These are phyloP conservation scores for Sardina pilchardus DNA, from an alignment of 2,113 vertebrate species.

Conservation along the genomic window DNA sequence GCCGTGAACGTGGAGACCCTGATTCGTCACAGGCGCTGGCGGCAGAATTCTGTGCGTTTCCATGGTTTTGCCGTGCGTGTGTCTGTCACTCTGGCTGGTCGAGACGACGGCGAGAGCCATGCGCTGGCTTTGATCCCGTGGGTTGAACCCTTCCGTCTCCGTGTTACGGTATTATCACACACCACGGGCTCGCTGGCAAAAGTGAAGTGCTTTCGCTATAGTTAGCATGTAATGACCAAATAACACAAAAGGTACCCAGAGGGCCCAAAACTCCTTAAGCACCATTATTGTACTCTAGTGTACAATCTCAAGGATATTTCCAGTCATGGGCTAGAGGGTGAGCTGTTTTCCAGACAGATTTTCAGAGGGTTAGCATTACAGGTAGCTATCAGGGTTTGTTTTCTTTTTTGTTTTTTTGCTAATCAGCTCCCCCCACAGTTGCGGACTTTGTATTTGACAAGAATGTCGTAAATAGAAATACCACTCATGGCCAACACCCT, in stretches of 20 bases:
- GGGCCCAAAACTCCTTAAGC: background rate
- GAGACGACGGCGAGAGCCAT: constrained; percentile 40
- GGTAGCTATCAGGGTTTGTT: no score
- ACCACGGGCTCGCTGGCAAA: background rate
- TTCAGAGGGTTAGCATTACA: background rate
- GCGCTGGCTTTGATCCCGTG: constrained; percentile 34
- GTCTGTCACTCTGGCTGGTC: constrained; percentile 58
- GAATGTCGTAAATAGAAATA: no score
- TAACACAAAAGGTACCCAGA: background rate
- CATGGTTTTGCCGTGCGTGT: constrained; percentile 60
- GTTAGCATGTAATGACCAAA: no score
- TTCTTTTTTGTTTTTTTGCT: no score
- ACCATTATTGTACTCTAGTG: background rate
- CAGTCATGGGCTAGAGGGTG: background rate
- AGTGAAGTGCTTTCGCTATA: background rate
- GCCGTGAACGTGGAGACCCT: constrained; percentile 58
- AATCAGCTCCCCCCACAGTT: no score
- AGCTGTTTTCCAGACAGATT: background rate
- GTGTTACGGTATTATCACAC: constrained; percentile 27
- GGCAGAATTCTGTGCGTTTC: constrained; percentile 66
- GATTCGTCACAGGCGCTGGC: constrained; percentile 64
- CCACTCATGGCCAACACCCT: no score
- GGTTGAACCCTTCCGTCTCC: constrained; percentile 8
- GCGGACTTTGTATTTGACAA: no score
- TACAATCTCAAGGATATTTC: background rate